Percentiles rank a stretch among this genome's conserved stretches.
These are phyloP conservation scores for Vandiemenella viatica DNA, from an alignment of 2,888 invertebrate genomes.

Conservation along the genomic window DNA sequence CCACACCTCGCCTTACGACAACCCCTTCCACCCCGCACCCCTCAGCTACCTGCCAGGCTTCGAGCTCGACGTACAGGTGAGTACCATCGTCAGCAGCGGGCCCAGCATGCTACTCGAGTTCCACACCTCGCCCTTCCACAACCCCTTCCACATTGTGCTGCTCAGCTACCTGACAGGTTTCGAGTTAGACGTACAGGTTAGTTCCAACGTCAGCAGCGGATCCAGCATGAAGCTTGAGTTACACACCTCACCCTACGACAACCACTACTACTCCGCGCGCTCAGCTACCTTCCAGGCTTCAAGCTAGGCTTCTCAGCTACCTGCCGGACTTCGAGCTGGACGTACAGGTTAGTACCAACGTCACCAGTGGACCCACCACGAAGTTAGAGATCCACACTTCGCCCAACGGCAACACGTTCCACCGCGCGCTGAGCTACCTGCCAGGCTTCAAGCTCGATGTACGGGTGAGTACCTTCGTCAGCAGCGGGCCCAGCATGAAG, in stretches of 20 bases:
- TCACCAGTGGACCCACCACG: conserved; percentile 62
- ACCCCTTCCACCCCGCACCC: conserved; percentile 65
- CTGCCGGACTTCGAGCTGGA: conserved; percentile 65
- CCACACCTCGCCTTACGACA: conserved; percentile 66
- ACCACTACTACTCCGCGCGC: conserved; percentile 65
- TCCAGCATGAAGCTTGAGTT: conserved; percentile 65
- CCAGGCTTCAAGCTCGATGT: conserved; percentile 68
- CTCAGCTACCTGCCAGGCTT: conserved; percentile 63
- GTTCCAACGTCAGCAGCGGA: conserved; percentile 51
- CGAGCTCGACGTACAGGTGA: conserved; percentile 66
- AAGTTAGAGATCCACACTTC: conserved; percentile 67
- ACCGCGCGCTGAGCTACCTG: conserved; percentile 57
- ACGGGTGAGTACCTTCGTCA: conserved; percentile 51
- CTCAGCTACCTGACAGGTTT: conserved; percentile 63
- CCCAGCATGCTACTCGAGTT: conserved; percentile 66
- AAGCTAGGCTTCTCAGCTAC: conserved; percentile 61
- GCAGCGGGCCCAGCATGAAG: conserved; percentile 60
- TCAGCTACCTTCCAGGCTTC: conserved; percentile 60
- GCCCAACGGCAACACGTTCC: conserved; percentile 66
- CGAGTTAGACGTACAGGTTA: conserved; percentile 63
- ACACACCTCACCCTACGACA: conserved; percentile 66
- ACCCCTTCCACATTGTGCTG: conserved; percentile 65
- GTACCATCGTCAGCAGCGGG: conserved; percentile 59
- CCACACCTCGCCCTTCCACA: conserved; percentile 66
- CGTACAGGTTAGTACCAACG: conserved; percentile 52